These are phyloP conservation scores for Pituophis catenifer DNA, from an alignment of 2,113 vertebrate species.

Conservation along the genomic window DNA sequence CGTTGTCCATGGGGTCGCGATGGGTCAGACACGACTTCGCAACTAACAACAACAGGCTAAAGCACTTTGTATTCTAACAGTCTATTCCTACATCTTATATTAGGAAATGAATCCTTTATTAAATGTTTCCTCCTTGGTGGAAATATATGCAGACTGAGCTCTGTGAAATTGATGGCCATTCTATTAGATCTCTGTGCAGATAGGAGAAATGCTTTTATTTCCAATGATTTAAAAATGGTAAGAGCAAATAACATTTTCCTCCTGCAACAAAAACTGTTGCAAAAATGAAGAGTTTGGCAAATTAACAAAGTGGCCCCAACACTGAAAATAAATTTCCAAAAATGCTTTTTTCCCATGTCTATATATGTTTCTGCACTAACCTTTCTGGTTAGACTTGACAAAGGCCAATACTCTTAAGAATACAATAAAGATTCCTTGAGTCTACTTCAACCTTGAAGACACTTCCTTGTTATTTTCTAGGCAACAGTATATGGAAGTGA, in stretches of 20 bases:
- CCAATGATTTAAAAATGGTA: neutral
- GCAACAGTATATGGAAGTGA: neutral
- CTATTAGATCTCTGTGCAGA: neutral
- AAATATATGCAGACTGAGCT: neutral
- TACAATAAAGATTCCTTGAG: neutral
- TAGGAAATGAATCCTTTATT: neutral
- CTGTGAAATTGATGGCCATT: neutral
- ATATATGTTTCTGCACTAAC: neutral
- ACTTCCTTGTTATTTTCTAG: neutral
- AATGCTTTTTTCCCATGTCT: neutral
- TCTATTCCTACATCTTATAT: neutral
- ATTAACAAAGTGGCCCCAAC: neutral
- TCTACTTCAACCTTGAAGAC: neutral
- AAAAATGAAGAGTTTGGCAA: neutral
- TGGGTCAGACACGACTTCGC: no score
- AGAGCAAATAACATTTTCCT: neutral
- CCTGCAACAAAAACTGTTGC: neutral
- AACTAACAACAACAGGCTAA: neutral
- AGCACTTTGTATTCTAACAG: neutral
- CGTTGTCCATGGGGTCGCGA: no score
- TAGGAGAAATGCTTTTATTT: neutral
- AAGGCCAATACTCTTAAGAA: neutral
- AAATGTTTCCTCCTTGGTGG: neutral
- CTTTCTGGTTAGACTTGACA: neutral
- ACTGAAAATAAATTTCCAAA: neutral